A percentile compares a stretch with the other conserved stretches of the same genome.
Conservation (phyloP, 1,140 invertebrate species). For the Popillia japonica region DNA sequence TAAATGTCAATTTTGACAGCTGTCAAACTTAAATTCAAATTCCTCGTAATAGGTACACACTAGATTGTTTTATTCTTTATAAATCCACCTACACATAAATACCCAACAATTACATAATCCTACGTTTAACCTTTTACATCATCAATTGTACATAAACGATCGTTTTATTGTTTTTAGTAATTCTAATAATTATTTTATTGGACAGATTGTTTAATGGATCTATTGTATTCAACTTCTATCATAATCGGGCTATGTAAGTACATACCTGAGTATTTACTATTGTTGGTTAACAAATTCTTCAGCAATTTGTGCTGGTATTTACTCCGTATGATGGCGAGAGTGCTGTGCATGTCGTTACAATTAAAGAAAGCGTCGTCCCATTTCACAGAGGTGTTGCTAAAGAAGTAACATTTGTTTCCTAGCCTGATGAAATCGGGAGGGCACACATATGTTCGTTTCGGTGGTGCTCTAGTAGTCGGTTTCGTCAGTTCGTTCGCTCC, state of each 20-base stretch:
- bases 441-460: conserved; percentile 65
- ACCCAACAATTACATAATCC: too few relatives aligned
- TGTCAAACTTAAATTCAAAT: too few relatives aligned
- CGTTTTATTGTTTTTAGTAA: too few relatives aligned
- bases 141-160: too few relatives aligned
- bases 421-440: conserved; percentile 75
- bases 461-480: conserved; percentile 25
- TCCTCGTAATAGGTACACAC: too few relatives aligned
- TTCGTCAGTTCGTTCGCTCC: conserved; percentile 21
- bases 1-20: too few relatives aligned
- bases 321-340: conserved; percentile 72
- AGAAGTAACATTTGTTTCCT: conserved; percentile 78
- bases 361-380: conserved; percentile 78
- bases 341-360: conserved; percentile 73
- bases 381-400: conserved; percentile 71
- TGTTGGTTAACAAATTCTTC: conserved; percentile 70
- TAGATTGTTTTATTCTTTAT: too few relatives aligned
- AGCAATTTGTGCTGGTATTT: conserved; percentile 74
- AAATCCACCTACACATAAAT: too few relatives aligned
- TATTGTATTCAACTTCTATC: conserved; percentile 11
- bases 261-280: conserved; percentile 65
- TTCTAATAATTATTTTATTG: too few relatives aligned
- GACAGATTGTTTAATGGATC: too few relatives aligned
- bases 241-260: too few relatives aligned
- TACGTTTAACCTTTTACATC: too few relatives aligned